A percentile compares a stretch with the other conserved stretches of the same genome.
phyloP scores from a whole-genome alignment of 2,113 vertebrate species.

The Pedionomus torquatus region DNA sequence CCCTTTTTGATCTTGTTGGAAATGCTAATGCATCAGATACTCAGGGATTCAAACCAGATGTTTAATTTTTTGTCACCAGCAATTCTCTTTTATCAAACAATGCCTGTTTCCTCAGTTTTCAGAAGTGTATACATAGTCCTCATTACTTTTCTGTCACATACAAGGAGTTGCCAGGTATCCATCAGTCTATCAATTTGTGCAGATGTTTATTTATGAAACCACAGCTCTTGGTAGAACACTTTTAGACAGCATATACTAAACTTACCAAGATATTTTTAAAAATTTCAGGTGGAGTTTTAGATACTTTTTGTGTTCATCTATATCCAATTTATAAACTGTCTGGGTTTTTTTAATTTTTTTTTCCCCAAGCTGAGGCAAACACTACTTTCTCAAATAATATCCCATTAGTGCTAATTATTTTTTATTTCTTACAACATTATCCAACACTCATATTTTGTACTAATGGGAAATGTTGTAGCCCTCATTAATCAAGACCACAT shows the following conservation, averaged over 20 bases:
- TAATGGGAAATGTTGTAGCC: not conserved
- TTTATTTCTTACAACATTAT: not conserved
- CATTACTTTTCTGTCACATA: not conserved
- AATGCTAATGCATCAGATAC: not conserved
- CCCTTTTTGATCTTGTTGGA: not conserved
- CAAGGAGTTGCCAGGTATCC: not conserved
- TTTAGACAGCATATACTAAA: not conserved
- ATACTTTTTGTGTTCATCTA: not conserved
- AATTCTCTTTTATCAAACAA: not conserved
- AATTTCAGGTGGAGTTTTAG: not conserved
- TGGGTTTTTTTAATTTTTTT: not conserved
- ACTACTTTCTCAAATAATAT: not conserved
- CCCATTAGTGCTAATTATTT: not conserved
- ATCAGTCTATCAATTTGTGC: not conserved
- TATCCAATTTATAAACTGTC: not conserved
- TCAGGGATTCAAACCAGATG: not conserved
- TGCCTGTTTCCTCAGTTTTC: not conserved
- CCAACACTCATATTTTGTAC: not conserved
- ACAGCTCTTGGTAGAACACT: not conserved
- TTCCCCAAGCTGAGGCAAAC: not conserved
- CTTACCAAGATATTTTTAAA: not conserved
- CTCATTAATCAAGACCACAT: not conserved
- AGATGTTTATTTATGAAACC: not conserved
- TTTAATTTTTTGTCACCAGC: not conserved
- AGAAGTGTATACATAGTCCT: not conserved